These are phyloP conservation scores for Heliconius aoede DNA, from an alignment of 2,888 invertebrate species.

Conservation along the genomic window DNA sequence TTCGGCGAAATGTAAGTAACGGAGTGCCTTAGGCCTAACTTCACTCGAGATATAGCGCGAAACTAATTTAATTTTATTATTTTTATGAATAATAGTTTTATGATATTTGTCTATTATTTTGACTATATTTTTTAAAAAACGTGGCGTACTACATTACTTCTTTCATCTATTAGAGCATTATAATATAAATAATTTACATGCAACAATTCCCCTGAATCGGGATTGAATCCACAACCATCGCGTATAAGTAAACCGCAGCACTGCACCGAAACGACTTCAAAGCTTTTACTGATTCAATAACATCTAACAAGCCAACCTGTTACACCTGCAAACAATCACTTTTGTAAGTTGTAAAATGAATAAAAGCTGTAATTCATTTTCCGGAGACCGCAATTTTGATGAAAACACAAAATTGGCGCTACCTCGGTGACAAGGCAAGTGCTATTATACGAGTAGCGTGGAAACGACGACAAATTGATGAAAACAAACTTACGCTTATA, in stretches of 20 bases:
- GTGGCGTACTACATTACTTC: too few species aligned
- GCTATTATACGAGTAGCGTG: background rate
- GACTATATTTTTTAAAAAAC: too few species aligned
- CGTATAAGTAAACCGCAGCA: background rate
- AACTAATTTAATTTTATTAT: too few species aligned
- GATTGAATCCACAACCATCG: too few species aligned
- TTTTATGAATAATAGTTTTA: too few species aligned
- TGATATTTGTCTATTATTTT: too few species aligned
- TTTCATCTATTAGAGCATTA: too few species aligned
- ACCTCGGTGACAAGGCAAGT: conserved; percentile 15
- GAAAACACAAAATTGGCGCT: conserved; percentile 18
- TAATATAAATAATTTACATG: too few species aligned
- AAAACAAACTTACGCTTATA: conserved; percentile 19
- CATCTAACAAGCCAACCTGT: conserved; percentile 6
- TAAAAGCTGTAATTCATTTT: conserved; percentile 12
- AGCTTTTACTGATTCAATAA: background rate
- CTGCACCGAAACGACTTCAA: background rate
- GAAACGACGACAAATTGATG: conserved; percentile 22
- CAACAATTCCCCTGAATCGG: too few species aligned
- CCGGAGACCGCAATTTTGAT: conserved; percentile 25
- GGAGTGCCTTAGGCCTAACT: too few species aligned
- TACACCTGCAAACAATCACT: conserved; percentile 14
- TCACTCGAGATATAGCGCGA: too few species aligned
- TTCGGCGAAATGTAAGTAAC: too few species aligned
- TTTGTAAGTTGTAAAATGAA: conserved; percentile 6